Percentiles rank a stretch among this genome's conserved stretches.
phyloP scores from a whole-genome alignment of 1,140 invertebrate genomes.

The Globodera ellingtonae region DNA sequence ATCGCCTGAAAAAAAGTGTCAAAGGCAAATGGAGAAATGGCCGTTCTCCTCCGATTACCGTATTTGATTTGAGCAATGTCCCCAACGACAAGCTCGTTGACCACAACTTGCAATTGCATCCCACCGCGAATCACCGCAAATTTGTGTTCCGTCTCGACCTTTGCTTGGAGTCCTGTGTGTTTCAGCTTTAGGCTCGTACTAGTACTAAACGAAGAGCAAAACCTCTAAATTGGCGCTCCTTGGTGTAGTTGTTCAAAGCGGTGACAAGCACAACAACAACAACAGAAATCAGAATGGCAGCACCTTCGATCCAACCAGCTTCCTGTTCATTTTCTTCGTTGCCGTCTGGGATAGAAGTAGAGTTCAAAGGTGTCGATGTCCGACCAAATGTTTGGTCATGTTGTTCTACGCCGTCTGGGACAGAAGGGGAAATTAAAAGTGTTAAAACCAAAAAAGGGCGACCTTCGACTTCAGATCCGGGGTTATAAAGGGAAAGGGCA shows the following conservation, averaged over 20 bases:
- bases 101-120: slow-evolving; percentile 88
- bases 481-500: slow-evolving; percentile 63
- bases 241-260: slow-evolving; percentile 64
- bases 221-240: slow-evolving; percentile 68
- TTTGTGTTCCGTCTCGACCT: slow-evolving; percentile 98
- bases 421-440: slow-evolving; percentile 3
- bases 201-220: neutral
- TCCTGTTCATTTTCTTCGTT: slow-evolving; percentile 33
- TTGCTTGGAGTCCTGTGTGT: slow-evolving; percentile 78
- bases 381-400: no score
- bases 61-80: slow-evolving; percentile 87
- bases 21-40: no score
- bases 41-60: slow-evolving; percentile 56
- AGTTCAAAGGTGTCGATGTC: no score
- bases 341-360: neutral
- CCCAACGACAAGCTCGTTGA: slow-evolving; percentile 95
- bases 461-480: neutral
- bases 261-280: slow-evolving; percentile 65
- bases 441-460: neutral
- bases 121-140: slow-evolving; percentile 90
- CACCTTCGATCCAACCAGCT: slow-evolving; percentile 45
- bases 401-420: neutral
- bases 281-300: slow-evolving; percentile 64
- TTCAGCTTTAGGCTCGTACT: neutral
- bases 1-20: slow-evolving; percentile 71